Evolutionary conservation across 1,140 invertebrate species (phyloP), one percentile per base, ranked within the genome.

Genomic region (Drosophila willistoni): DNA sequence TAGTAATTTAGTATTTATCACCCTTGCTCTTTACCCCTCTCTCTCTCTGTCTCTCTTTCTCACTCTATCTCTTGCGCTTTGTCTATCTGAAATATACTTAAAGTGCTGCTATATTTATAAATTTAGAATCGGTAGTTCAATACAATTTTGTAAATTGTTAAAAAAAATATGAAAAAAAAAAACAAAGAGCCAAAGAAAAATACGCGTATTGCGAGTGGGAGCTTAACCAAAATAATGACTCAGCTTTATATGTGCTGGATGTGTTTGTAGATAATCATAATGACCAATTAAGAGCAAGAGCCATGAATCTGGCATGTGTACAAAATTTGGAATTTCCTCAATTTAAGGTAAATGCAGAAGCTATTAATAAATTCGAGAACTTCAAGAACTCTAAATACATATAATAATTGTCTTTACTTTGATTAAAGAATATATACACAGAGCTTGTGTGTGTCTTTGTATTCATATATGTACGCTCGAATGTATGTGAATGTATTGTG

Each of bases 311-410:
- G 79, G 70, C 82, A 86, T 77, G 64, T 82, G 72, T 85, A 51
- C 72, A 61, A 83, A 87, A 77, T 79, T 33, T 70, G 83, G 79
- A 83, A 83, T 86, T 86, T 86, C 83, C 83, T 86, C 72, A 71
- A 68, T 83, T 87, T 87, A 77, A 47, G 73, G 55, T 57, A 72
- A 68, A 66, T 82, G 47, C 73, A 77, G 57, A 64, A 77, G 71
- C 76, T 87, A 79, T 86, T 83, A 79, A 73, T 87, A 59, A 51
- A 41, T 44, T 19, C 9, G 44, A 22, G 1, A 47, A 47, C 44
- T 17, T 51, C 9, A 51, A 22, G 34, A 39, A n/a, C 36, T 42
- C 64, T 71, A 76, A 79, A 59, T 76, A 78, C 70, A 79, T 76
- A 87, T 86, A 42, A 87, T 73, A 77, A 77, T 51, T 13, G 10